These are phyloP conservation scores for Drepana falcataria DNA, from an alignment of 2,888 invertebrate species.

Conservation along the genomic window DNA sequence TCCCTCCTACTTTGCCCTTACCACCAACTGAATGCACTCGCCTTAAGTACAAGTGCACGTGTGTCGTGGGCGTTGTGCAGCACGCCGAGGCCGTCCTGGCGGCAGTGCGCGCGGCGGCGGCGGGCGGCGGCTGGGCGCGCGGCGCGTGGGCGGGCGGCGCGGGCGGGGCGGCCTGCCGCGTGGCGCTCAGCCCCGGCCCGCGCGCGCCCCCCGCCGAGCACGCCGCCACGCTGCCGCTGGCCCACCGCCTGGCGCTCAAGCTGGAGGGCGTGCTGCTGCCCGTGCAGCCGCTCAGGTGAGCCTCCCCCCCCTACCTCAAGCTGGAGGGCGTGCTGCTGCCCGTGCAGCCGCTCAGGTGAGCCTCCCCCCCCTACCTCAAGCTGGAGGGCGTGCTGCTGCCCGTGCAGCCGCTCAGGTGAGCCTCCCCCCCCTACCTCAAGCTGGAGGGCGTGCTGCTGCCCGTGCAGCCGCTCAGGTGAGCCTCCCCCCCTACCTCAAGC, in stretches of 20 bases:
- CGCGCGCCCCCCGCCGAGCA: constrained; percentile 83
- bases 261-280: constrained; percentile 93
- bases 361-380: no score
- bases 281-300: constrained; percentile 83
- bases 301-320: neutral
- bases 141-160: constrained; percentile 89
- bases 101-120: constrained; percentile 73
- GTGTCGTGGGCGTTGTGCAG: constrained; percentile 17
- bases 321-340: no score
- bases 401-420: no score
- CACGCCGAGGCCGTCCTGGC: constrained; percentile 56
- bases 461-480: no score
- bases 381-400: no score
- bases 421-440: no score
- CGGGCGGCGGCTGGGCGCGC: constrained; percentile 88
- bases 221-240: constrained; percentile 89
- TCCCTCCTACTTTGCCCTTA: no score
- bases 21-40: no score
- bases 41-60: constrained; percentile 1
- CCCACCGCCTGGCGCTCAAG: constrained; percentile 92
- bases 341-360: no score
- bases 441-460: no score
- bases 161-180: constrained; percentile 78
- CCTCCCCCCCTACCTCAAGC: no score
- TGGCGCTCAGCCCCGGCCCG: constrained; percentile 61